phyloP scores from a whole-genome alignment of 2,888 invertebrate species.

The Empis stercorea region DNA sequence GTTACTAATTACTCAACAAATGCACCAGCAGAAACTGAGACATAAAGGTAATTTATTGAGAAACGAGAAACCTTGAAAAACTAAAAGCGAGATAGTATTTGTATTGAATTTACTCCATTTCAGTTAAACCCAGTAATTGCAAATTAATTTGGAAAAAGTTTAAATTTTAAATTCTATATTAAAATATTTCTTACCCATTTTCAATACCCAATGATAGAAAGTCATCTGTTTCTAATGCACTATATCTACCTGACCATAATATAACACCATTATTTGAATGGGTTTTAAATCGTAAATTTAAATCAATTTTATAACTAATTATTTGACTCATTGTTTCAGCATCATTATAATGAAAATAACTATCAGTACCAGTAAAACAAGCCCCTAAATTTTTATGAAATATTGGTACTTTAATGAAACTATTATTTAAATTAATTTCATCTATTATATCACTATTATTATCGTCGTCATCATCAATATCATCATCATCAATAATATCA shows the following conservation, averaged over 20 bases:
- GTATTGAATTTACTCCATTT: too few species aligned
- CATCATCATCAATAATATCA: not conserved
- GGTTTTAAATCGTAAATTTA: conserved; percentile 76
- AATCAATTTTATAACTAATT: conserved; percentile 70
- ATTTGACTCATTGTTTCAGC: conserved; percentile 75
- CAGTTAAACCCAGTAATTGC: too few species aligned
- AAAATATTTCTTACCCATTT: conserved; percentile 40
- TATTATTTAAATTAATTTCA: conserved; percentile 10
- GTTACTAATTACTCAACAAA: too few species aligned
- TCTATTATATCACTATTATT: conserved; percentile 17
- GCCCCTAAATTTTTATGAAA: conserved; percentile 38
- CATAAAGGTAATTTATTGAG: too few species aligned
- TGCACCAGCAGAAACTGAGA: too few species aligned
- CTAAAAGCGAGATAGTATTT: too few species aligned
- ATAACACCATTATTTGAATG: conserved; percentile 58
- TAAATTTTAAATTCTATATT: too few species aligned
- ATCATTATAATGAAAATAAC: conserved; percentile 79
- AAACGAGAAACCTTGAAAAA: too few species aligned
- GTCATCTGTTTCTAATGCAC: conserved; percentile 50
- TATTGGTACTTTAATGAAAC: not conserved
- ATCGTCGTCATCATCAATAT: conserved; percentile 1
- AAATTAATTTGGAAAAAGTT: too few species aligned
- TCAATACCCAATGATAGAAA: conserved; percentile 77
- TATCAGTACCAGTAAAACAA: conserved; percentile 70
- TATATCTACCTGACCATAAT: conserved; percentile 69